phyloP scores from a whole-genome alignment of 2,113 vertebrate species.

The Oncorhynchus mykiss region DNA sequence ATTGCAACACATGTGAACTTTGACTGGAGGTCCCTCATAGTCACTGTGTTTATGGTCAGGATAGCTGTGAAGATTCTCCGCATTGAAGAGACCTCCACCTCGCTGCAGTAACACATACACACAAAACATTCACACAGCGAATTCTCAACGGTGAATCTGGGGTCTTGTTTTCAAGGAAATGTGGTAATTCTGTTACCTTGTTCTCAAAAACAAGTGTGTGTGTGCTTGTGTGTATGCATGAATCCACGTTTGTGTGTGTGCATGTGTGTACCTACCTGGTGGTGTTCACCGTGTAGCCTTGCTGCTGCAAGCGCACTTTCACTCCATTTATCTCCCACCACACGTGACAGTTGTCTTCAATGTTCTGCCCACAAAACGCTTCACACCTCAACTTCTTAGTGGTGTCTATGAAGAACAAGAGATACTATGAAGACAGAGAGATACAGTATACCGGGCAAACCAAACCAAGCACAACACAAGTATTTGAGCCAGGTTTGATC shows the following conservation, averaged over 20 bases:
- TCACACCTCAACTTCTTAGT: no score
- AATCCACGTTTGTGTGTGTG: neutral
- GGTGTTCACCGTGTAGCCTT: neutral
- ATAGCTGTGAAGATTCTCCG: neutral
- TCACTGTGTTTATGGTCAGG: constrained; percentile 57
- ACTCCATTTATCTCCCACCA: constrained; percentile 26
- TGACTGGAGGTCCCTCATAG: constrained; percentile 45
- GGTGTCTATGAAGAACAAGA: no score
- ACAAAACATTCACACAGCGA: neutral
- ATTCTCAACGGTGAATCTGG: neutral
- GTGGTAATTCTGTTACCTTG: neutral
- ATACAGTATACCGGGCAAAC: no score
- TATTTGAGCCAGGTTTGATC: no score
- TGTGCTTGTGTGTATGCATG: neutral
- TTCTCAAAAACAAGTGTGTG: neutral
- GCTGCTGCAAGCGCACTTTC: fast-evolving
- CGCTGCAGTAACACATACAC: constrained; percentile 7
- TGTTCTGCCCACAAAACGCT: constrained; percentile 48
- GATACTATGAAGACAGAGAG: no score
- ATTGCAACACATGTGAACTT: constrained; percentile 25
- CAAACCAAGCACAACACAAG: no score
- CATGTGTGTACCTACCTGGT: neutral
- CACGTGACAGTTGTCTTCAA: fast-evolving
- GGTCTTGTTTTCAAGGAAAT: neutral
- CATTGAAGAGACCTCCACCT: fast-evolving